Percentiles rank a stretch among this genome's conserved stretches.
phyloP scores from a whole-genome alignment of 1,140 invertebrate genomes.

The Drosophila parabipectinata region DNA sequence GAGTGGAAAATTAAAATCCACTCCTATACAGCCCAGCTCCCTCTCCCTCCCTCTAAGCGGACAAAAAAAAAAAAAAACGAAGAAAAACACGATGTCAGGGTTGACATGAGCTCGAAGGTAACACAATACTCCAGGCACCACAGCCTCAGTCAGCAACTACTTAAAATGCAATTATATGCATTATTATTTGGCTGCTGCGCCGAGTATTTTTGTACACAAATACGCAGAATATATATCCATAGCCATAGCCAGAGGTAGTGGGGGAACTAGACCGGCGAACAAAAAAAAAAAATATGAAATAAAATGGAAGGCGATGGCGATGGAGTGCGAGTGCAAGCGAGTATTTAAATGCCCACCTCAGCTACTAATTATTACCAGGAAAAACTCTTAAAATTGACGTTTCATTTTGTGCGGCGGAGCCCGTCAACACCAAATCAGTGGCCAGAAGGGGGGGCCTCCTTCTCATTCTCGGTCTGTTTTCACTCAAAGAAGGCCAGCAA shows the following conservation, averaged over 20 bases:
- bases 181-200: slow-evolving; percentile 72
- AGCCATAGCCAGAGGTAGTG: neutral
- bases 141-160: slow-evolving; percentile 61
- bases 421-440: slow-evolving; percentile 59
- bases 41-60: neutral
- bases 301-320: slow-evolving; percentile 53
- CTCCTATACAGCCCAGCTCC: slow-evolving; percentile 13
- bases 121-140: slow-evolving; percentile 63
- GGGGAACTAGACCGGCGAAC: slow-evolving; percentile 10
- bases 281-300: neutral
- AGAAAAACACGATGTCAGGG: slow-evolving; percentile 30
- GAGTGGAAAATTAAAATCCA: slow-evolving; percentile 73
- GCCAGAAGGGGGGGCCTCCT: neutral
- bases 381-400: slow-evolving; percentile 83
- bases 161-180: slow-evolving; percentile 82
- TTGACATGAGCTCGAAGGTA: slow-evolving; percentile 59
- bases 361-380: slow-evolving; percentile 84
- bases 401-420: slow-evolving; percentile 74
- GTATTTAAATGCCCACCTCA: slow-evolving; percentile 84
- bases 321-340: slow-evolving; percentile 13
- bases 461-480: slow-evolving; percentile 39
- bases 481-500: slow-evolving; percentile 36
- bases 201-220: slow-evolving; percentile 71
- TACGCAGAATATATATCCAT: slow-evolving; percentile 58
- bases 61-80: neutral